Evolutionary conservation across 2,797 vertebrate genomes (phyloP).

Genomic region (Parambassis ranga): DNA sequence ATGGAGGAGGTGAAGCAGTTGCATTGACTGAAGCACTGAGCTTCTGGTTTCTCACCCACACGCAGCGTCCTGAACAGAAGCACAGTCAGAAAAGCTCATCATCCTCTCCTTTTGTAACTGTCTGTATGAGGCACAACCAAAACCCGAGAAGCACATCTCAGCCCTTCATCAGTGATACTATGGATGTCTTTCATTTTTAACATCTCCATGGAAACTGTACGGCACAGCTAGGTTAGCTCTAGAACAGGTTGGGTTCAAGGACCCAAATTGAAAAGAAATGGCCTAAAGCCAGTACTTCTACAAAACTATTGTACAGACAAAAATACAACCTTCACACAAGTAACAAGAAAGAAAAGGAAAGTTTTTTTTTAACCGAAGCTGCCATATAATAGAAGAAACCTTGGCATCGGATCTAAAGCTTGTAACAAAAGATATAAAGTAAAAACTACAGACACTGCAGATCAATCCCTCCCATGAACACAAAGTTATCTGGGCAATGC

Average conservation of each 20-base stretch:
- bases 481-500: too few species aligned
- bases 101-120: too few species aligned
- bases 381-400: neutral
- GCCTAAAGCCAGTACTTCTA: neutral
- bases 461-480: neutral
- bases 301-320: neutral
- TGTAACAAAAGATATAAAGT: neutral
- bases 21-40: constrained; percentile 91
- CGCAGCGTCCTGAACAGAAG: constrained; percentile 73
- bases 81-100: constrained; percentile 6
- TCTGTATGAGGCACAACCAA: neutral
- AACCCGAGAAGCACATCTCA: constrained; percentile 1
- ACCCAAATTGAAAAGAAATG: neutral
- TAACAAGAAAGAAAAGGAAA: neutral
- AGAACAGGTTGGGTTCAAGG: constrained; percentile 5
- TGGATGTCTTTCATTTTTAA: constrained; percentile 21
- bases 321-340: neutral
- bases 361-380: neutral
- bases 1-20: constrained; percentile 95
- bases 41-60: constrained; percentile 82
- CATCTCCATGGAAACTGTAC: constrained; percentile 55
- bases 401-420: neutral
- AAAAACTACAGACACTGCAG: neutral
- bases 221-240: neutral
- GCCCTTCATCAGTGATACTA: neutral